A percentile compares a stretch with the other conserved stretches of the same genome.
phyloP scores from a whole-genome alignment of 1,140 invertebrate species.

The Halesus radiatus region DNA sequence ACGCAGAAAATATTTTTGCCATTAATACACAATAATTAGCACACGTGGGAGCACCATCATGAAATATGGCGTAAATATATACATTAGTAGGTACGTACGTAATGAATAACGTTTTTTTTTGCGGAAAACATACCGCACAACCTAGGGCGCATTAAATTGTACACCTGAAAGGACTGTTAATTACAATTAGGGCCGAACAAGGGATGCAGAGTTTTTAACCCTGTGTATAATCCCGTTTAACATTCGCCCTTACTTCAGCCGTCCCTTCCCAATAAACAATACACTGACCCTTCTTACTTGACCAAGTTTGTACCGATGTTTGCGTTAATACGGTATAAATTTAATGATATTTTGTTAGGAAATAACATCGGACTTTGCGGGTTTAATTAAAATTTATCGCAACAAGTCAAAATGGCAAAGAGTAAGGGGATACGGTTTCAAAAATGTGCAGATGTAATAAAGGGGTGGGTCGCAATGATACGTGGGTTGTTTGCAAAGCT shows the following conservation, averaged over 20 bases:
- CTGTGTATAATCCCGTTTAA: constrained; percentile 1
- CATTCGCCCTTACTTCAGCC: not conserved
- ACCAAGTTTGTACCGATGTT: constrained; percentile 15
- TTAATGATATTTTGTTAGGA: constrained; percentile 31
- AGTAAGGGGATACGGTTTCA: too few species aligned
- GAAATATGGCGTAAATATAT: too few species aligned
- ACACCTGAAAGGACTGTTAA: constrained; percentile 21
- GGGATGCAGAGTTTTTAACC: constrained; percentile 31
- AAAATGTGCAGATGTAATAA: too few species aligned
- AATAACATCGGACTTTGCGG: not conserved
- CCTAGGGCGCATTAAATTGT: not conserved
- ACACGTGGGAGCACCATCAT: too few species aligned
- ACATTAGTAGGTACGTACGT: too few species aligned
- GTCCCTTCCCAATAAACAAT: not conserved
- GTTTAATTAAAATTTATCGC: constrained; percentile 27
- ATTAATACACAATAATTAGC: too few species aligned
- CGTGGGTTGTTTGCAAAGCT: too few species aligned
- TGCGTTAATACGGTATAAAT: not conserved
- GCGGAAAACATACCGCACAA: not conserved
- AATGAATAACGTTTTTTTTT: not conserved
- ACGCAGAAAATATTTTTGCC: too few species aligned
- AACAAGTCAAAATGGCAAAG: constrained; percentile 21
- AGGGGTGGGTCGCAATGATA: too few species aligned
- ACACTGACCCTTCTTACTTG: constrained; percentile 30
- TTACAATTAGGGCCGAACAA: constrained; percentile 15